Evolutionary conservation across 2,797 vertebrate species (phyloP).

Genomic region (Cyclura pinguis): DNA sequence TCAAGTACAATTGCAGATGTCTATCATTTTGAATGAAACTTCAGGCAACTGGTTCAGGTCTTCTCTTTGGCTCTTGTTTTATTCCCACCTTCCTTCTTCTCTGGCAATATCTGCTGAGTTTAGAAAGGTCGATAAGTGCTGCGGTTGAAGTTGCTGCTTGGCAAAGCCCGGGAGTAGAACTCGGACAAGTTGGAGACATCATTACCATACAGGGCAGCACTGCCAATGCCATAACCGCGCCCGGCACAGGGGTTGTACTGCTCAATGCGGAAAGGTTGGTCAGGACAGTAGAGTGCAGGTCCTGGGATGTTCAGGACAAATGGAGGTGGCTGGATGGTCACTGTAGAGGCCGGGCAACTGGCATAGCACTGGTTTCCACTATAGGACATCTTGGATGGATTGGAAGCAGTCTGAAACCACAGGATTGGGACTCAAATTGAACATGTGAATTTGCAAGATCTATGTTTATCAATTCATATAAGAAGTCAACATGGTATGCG

Average conservation of each 20-base stretch:
- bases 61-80: not conserved
- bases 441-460: not conserved
- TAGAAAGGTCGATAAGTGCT: constrained; percentile 9
- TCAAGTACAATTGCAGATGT: too few species aligned
- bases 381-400: not conserved
- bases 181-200: not conserved
- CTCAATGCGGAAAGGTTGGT: constrained; percentile 23
- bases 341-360: constrained; percentile 20
- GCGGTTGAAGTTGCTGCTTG: not conserved
- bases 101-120: not conserved
- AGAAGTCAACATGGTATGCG: not conserved
- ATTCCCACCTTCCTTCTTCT: too few species aligned
- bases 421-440: not conserved
- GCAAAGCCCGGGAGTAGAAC: constrained; percentile 22
- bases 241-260: constrained; percentile 26
- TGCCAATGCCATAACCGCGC: fast-evolving
- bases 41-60: not conserved
- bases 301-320: constrained; percentile 39
- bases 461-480: not conserved
- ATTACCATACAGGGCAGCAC: not conserved
- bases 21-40: not conserved
- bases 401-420: not conserved
- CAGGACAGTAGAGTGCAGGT: constrained; percentile 33
- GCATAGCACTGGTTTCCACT: constrained; percentile 7
- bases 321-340: constrained; percentile 42